Evolutionary conservation across 2,888 invertebrate genomes (phyloP).

Genomic region (Tortrix viridana): DNA sequence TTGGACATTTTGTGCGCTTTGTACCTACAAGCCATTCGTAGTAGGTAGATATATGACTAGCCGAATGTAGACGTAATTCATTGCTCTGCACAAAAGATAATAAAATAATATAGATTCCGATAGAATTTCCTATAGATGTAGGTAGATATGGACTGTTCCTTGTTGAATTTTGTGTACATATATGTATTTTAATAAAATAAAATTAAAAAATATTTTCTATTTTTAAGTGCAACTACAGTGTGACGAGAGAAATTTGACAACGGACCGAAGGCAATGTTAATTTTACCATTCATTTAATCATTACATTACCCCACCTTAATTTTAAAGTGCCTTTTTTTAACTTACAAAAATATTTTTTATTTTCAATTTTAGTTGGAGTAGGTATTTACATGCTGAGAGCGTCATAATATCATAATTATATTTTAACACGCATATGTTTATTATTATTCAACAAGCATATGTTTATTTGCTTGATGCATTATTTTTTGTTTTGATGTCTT

Average conservation of each 20-base stretch:
- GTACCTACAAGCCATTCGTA: slow-evolving; percentile 12
- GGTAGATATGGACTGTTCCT: slow-evolving; percentile 61
- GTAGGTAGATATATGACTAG: slow-evolving; percentile 25
- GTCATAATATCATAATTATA: slow-evolving; percentile 56
- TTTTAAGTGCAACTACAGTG: slow-evolving; percentile 80
- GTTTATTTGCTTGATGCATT: slow-evolving; percentile 64
- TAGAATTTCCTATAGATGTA: slow-evolving; percentile 47
- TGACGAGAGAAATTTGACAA: slow-evolving; percentile 77
- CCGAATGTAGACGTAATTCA: slow-evolving; percentile 24
- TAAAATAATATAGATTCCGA: slow-evolving; percentile 20
- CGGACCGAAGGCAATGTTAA: slow-evolving; percentile 60
- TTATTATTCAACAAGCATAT: slow-evolving; percentile 51
- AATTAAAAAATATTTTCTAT: slow-evolving; percentile 66
- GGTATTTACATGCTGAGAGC: slow-evolving; percentile 55
- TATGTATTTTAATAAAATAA: slow-evolving; percentile 67
- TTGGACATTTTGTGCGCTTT: slow-evolving; percentile 8
- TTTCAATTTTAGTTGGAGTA: slow-evolving; percentile 59
- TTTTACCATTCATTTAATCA: slow-evolving; percentile 60
- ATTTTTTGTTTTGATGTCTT: slow-evolving; percentile 64
- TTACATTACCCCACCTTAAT: slow-evolving; percentile 68
- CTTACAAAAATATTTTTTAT: slow-evolving; percentile 58
- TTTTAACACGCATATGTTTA: slow-evolving; percentile 56
- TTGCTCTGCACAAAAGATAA: slow-evolving; percentile 26
- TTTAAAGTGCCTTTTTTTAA: slow-evolving; percentile 76
- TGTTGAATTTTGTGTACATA: slow-evolving; percentile 74